Evolutionary conservation across 1,140 invertebrate genomes (phyloP).

Genomic region (Apocrypta bakeri): DNA sequence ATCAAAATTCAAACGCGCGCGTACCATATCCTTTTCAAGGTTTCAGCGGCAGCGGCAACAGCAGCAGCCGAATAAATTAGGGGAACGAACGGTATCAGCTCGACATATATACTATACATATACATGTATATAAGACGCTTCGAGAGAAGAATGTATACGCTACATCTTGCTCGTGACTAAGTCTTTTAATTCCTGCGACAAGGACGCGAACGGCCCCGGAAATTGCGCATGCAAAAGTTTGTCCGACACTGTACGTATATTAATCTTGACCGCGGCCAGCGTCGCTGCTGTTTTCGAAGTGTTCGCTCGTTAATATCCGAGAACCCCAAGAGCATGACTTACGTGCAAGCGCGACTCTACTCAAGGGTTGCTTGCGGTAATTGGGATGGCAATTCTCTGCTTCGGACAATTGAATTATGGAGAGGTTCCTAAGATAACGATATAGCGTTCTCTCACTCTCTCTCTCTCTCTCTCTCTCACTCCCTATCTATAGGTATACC

Average conservation of each 20-base stretch:
- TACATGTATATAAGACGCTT: neutral
- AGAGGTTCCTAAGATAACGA: neutral
- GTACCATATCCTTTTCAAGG: neutral
- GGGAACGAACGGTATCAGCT: conserved; percentile 1
- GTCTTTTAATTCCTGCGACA: conserved; percentile 43
- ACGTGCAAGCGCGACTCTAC: neutral
- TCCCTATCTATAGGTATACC: too few relatives aligned
- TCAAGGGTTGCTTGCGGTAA: neutral
- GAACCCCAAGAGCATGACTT: conserved; percentile 4
- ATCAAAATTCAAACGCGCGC: conserved; percentile 50
- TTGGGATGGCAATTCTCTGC: neutral
- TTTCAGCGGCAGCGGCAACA: neutral
- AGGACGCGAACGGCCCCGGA: conserved; percentile 7
- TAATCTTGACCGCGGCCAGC: conserved; percentile 4
- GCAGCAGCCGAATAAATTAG: conserved; percentile 49
- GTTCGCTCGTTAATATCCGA: conserved; percentile 8
- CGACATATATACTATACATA: too few relatives aligned
- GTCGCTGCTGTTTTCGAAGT: conserved; percentile 4
- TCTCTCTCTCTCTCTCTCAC: too few relatives aligned
- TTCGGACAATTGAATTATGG: conserved; percentile 2
- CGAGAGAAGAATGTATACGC: neutral
- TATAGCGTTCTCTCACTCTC: neutral
- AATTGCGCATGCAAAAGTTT: conserved; percentile 39
- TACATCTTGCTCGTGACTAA: conserved; percentile 49
- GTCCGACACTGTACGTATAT: neutral